A percentile compares a stretch with the other conserved stretches of the same genome.
Conservation (phyloP, 2,797 vertebrate species). For the Parambassis ranga region DNA sequence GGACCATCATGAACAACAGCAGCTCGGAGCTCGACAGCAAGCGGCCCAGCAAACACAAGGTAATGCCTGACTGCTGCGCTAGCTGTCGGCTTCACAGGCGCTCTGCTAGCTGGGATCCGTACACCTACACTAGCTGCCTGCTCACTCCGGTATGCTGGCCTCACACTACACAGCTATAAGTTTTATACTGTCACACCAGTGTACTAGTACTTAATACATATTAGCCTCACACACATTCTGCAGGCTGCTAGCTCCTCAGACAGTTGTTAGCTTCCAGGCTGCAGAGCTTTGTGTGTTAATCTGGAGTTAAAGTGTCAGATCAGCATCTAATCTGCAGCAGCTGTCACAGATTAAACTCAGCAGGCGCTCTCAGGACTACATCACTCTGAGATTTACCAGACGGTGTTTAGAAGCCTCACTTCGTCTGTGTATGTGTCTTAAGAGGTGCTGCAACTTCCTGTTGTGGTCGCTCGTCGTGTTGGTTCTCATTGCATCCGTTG, state of each 20-base stretch:
- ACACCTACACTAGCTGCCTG: neutral
- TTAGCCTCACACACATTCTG: no score
- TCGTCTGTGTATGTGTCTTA: slow-evolving; percentile 10
- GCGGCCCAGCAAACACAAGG: slow-evolving; percentile 81
- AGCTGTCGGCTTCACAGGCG: neutral
- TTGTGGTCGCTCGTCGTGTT: slow-evolving; percentile 79
- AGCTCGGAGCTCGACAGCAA: slow-evolving; percentile 85
- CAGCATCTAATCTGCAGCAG: slow-evolving; percentile 54
- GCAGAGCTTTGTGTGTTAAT: slow-evolving; percentile 29
- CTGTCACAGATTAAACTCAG: slow-evolving; percentile 35
- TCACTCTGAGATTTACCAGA: no score
- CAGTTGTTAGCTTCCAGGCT: neutral
- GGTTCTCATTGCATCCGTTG: slow-evolving; percentile 74
- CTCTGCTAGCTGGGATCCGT: neutral
- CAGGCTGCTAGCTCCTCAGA: no score
- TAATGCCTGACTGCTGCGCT: slow-evolving; percentile 64
- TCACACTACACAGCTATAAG: no score
- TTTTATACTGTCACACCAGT: no score
- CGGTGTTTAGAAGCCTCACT: no score
- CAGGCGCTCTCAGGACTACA: slow-evolving; percentile 1
- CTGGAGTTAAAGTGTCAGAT: slow-evolving; percentile 46
- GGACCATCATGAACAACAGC: slow-evolving; percentile 88
- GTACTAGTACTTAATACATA: no score
- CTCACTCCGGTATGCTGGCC: no score
- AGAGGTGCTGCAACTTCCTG: slow-evolving; percentile 78